Evolutionary conservation across 2,113 vertebrate genomes (phyloP).

Genomic region (Saccopteryx leptura): DNA sequence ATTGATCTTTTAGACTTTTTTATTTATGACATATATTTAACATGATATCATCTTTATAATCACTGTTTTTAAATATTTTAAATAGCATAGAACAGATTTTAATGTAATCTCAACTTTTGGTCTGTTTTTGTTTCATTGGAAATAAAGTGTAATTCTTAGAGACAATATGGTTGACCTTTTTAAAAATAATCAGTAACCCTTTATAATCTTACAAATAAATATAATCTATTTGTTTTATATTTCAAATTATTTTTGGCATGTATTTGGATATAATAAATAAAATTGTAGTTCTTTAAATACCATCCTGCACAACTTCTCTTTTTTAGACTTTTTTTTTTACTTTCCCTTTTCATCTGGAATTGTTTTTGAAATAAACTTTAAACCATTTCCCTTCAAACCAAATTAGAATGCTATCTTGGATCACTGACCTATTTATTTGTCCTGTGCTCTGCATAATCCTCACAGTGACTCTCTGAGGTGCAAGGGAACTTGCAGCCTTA

Average conservation of each 20-base stretch:
- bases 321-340: background rate
- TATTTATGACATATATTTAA: background rate
- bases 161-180: background rate
- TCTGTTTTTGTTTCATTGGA: background rate
- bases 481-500: background rate
- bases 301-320: background rate
- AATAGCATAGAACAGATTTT: background rate
- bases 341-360: background rate
- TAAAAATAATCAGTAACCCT: background rate
- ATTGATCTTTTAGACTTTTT: background rate
- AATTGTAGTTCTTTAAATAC: background rate
- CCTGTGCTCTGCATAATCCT: background rate
- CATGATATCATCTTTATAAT: background rate
- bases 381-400: background rate
- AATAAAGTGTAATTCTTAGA: slow-evolving; percentile 1
- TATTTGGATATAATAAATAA: background rate
- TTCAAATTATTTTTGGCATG: background rate
- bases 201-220: background rate
- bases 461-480: background rate
- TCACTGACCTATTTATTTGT: background rate
- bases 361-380: slow-evolving; percentile 18
- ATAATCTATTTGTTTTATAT: background rate
- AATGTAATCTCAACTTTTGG: background rate
- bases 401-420: background rate
- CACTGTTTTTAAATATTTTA: background rate